phyloP scores from a whole-genome alignment of 2,113 vertebrate genomes.

The Bubo bubo region DNA sequence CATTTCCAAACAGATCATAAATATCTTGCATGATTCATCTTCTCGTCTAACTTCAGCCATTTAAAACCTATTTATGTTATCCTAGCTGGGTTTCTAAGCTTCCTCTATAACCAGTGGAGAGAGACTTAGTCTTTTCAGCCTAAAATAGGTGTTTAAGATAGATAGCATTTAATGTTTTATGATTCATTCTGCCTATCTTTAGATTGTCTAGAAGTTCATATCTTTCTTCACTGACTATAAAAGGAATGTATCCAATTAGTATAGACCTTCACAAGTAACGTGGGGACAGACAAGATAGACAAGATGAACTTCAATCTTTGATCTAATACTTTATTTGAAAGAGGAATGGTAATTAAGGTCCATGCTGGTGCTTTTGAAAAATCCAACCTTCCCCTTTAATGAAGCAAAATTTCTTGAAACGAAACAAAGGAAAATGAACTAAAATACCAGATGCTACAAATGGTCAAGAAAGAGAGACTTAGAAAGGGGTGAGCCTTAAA shows the following conservation, averaged over 20 bases:
- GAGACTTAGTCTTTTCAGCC: not conserved
- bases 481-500: not conserved
- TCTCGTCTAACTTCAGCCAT: not conserved
- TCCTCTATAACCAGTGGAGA: not conserved
- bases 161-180: constrained; percentile 53
- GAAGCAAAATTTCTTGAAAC: constrained; percentile 6
- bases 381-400: not conserved
- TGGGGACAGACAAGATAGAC: constrained; percentile 16
- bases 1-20: not conserved
- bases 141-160: constrained; percentile 38
- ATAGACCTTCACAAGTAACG: constrained; percentile 19
- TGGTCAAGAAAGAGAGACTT: not conserved
- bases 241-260: constrained; percentile 18
- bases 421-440: constrained; percentile 7
- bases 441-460: not conserved
- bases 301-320: constrained; percentile 34
- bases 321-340: not conserved
- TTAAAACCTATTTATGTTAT: not conserved
- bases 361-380: not conserved
- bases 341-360: not conserved
- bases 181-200: constrained; percentile 42
- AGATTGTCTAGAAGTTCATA: constrained; percentile 5
- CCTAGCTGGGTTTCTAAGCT: not conserved
- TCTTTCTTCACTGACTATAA: constrained; percentile 14
- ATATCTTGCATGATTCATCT: not conserved